Percentiles rank a stretch among this genome's conserved stretches.
Evolutionary conservation across 2,797 vertebrate species (phyloP).

Genomic region (Rhadinocentrus ornatus): DNA sequence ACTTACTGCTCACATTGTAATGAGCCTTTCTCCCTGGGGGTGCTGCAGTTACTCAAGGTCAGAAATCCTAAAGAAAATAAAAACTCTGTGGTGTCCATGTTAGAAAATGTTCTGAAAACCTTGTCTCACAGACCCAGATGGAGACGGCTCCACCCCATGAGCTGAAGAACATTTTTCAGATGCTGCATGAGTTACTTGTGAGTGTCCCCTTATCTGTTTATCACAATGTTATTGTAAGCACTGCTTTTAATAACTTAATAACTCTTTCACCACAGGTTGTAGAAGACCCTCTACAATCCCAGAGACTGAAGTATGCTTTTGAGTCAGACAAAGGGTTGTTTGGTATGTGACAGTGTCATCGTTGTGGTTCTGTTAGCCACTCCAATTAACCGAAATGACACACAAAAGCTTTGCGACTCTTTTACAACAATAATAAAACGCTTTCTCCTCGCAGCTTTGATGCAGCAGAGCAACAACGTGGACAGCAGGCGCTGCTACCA

Average conservation of each 20-base stretch:
- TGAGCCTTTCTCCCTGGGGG: slow-evolving; percentile 92
- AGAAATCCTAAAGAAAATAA: neutral
- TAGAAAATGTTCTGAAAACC: neutral
- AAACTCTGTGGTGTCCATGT: neutral
- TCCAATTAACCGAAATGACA: neutral
- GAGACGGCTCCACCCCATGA: slow-evolving; percentile 97
- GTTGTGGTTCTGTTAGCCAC: neutral
- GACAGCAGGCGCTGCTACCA: slow-evolving; percentile 99
- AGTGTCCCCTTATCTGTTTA: slow-evolving; percentile 49
- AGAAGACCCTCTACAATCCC: slow-evolving; percentile 94
- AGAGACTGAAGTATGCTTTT: slow-evolving; percentile 96
- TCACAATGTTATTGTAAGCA: neutral
- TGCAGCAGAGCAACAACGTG: slow-evolving; percentile 98
- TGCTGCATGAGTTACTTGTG: slow-evolving; percentile 96
- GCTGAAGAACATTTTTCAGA: slow-evolving; percentile 95
- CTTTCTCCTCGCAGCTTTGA: slow-evolving; percentile 85
- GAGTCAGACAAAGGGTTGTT: slow-evolving; percentile 97
- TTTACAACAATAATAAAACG: neutral
- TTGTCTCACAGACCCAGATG: slow-evolving; percentile 88
- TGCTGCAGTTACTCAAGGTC: slow-evolving; percentile 96
- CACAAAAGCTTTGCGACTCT: too few relatives aligned
- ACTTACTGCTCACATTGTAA: slow-evolving; percentile 95
- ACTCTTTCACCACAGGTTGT: slow-evolving; percentile 85
- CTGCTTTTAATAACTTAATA: slow-evolving; percentile 7
- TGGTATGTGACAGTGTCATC: slow-evolving; percentile 79